Percentiles rank a stretch among this genome's conserved stretches.
phyloP scores from a whole-genome alignment of 2,888 invertebrate genomes.

The Branchellion lobata region DNA sequence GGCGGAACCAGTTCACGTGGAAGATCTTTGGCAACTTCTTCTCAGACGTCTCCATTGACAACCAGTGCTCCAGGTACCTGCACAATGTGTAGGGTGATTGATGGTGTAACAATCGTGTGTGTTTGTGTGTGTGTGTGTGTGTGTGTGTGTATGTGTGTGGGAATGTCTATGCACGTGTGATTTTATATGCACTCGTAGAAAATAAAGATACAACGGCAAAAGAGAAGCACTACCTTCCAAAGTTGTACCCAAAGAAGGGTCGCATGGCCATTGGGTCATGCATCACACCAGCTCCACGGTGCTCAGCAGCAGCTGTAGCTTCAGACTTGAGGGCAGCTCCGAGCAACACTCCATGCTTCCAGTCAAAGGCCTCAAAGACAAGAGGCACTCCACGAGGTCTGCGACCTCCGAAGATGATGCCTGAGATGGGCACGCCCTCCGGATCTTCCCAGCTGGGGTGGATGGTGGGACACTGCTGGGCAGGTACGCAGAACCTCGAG shows the following conservation, averaged over 20 bases:
- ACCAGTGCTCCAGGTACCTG: slow-evolving; percentile 55
- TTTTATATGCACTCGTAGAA: too few relatives aligned
- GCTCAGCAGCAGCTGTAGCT: slow-evolving; percentile 57
- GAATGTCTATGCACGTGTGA: too few relatives aligned
- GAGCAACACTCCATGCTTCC: slow-evolving; percentile 58
- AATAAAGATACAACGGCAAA: too few relatives aligned
- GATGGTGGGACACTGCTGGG: slow-evolving; percentile 54
- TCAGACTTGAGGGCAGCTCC: slow-evolving; percentile 57
- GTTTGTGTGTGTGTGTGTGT: too few relatives aligned
- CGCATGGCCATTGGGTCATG: slow-evolving; percentile 58
- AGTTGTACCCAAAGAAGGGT: slow-evolving; percentile 59
- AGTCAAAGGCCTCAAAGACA: slow-evolving; percentile 56
- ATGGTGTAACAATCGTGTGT: too few relatives aligned
- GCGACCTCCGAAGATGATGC: slow-evolving; percentile 55
- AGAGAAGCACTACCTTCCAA: slow-evolving; percentile 50
- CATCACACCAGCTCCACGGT: slow-evolving; percentile 55
- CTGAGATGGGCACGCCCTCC: slow-evolving; percentile 55
- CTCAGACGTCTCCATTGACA: slow-evolving; percentile 51
- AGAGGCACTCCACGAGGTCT: slow-evolving; percentile 56
- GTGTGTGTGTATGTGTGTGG: too few relatives aligned
- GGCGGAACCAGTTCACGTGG: slow-evolving; percentile 56
- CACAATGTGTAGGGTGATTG: too few relatives aligned
- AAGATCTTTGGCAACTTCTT: slow-evolving; percentile 54
- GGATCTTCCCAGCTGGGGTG: slow-evolving; percentile 54
- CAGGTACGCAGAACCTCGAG: slow-evolving; percentile 54